Percentiles rank a stretch among this genome's conserved stretches.
phyloP scores from a whole-genome alignment of 1,140 invertebrate genomes.

The Cyclina sinensis region DNA sequence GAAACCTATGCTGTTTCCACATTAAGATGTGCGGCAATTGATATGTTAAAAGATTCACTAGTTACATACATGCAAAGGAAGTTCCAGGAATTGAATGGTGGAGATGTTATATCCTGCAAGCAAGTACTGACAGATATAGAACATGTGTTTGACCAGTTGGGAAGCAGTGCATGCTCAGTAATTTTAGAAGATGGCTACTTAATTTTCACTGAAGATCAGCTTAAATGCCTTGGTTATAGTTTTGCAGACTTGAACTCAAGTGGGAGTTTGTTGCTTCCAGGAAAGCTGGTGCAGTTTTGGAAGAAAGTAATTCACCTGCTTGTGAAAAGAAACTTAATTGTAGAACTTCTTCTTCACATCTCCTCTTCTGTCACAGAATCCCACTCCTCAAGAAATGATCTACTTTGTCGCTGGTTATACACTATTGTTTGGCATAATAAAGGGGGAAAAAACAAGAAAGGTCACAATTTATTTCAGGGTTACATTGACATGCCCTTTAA shows the following conservation, averaged over 20 bases:
- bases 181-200: constrained; percentile 56
- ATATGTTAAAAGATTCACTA: constrained; percentile 26
- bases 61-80: constrained; percentile 50
- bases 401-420: constrained; percentile 26
- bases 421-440: constrained; percentile 3
- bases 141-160: constrained; percentile 4
- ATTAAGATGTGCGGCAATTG: not conserved
- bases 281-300: constrained; percentile 40
- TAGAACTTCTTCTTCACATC: constrained; percentile 32
- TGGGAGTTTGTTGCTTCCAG: constrained; percentile 22
- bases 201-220: constrained; percentile 42
- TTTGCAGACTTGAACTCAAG: not conserved
- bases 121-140: constrained; percentile 20
- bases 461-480: not conserved
- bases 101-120: not conserved
- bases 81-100: constrained; percentile 46
- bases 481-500: constrained; percentile 35
- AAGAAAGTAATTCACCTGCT: constrained; percentile 33
- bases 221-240: constrained; percentile 17
- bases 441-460: not conserved
- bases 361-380: not conserved
- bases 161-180: not conserved
- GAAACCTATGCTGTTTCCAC: constrained; percentile 1
- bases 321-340: constrained; percentile 19
- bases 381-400: not conserved